Conservation (phyloP, 2,797 vertebrate species). For the Tachyglossus aculeatus region DNA sequence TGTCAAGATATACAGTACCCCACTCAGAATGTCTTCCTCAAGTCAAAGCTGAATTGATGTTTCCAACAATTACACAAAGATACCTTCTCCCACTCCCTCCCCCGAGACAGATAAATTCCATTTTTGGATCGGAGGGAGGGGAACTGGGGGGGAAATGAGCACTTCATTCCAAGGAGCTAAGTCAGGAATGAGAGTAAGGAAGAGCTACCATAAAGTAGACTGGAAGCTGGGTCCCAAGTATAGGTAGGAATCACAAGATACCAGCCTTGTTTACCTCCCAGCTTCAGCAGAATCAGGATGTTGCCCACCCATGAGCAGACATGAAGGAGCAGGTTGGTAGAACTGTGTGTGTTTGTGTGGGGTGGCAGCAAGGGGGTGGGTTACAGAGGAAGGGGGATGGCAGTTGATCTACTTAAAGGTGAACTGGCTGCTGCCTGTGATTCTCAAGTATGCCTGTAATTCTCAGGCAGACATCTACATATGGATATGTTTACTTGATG, state of each 20-base stretch:
- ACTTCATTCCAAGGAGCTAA: no score
- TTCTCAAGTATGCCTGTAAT: conserved; percentile 36
- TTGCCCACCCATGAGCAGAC: conserved; percentile 40
- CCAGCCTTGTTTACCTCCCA: not conserved
- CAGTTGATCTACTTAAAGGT: conserved; percentile 44
- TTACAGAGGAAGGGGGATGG: not conserved
- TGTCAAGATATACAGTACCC: no score
- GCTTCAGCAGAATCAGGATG: not conserved
- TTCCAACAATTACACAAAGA: no score
- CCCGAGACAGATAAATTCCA: no score
- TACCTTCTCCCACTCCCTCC: no score
- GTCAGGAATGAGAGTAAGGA: no score
- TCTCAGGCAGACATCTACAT: conserved; percentile 41
- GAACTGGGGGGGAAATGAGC: no score
- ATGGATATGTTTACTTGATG: conserved; percentile 53
- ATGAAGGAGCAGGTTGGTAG: conserved; percentile 13
- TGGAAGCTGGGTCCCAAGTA: not conserved
- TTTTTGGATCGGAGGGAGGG: no score
- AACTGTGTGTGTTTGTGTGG: not conserved
- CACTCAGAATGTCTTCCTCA: no score
- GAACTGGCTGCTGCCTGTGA: conserved; percentile 15
- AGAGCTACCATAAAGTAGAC: no score
- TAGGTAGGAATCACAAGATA: not conserved
- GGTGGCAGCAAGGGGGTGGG: not conserved
- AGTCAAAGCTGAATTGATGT: no score